Evolutionary conservation across 2,113 vertebrate genomes (phyloP).

Genomic region (Thryonomys swinderianus): DNA sequence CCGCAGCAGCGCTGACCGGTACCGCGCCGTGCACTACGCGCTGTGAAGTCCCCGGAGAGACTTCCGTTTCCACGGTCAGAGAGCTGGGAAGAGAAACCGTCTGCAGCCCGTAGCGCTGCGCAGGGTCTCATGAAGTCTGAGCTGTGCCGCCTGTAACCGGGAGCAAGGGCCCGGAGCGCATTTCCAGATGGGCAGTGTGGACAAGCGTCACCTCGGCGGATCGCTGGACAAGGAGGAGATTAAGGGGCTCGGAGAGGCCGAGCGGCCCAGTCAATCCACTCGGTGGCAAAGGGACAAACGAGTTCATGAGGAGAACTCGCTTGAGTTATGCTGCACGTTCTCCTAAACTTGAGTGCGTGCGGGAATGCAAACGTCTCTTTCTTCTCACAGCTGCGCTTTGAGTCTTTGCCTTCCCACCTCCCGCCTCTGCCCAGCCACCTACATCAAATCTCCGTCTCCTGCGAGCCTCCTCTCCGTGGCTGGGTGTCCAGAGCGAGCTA

Average conservation of each 20-base stretch:
- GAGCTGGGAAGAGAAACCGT: constrained; percentile 25
- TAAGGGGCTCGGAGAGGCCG: not conserved
- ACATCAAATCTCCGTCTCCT: not conserved
- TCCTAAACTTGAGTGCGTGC: not conserved
- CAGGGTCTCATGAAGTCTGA: not conserved
- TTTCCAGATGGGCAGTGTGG: not conserved
- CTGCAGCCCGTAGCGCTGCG: not conserved
- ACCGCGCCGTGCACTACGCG: not conserved
- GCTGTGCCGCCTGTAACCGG: not conserved
- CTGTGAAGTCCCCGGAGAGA: not conserved
- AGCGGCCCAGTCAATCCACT: not conserved
- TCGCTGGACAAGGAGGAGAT: not conserved
- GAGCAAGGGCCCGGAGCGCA: not conserved
- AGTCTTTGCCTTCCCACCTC: not conserved
- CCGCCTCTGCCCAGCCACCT: constrained; percentile 19
- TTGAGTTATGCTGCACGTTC: not conserved
- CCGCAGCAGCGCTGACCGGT: not conserved
- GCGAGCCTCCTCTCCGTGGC: not conserved
- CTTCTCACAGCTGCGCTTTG: constrained; percentile 28
- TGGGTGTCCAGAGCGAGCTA: not conserved
- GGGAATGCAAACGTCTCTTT: not conserved
- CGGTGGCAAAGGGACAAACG: not conserved
- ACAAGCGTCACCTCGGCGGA: not conserved
- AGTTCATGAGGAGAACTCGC: not conserved
- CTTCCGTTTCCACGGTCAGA: not conserved